phyloP scores from a whole-genome alignment of 2,888 invertebrate genomes.

The Coleophora flavipennella region DNA sequence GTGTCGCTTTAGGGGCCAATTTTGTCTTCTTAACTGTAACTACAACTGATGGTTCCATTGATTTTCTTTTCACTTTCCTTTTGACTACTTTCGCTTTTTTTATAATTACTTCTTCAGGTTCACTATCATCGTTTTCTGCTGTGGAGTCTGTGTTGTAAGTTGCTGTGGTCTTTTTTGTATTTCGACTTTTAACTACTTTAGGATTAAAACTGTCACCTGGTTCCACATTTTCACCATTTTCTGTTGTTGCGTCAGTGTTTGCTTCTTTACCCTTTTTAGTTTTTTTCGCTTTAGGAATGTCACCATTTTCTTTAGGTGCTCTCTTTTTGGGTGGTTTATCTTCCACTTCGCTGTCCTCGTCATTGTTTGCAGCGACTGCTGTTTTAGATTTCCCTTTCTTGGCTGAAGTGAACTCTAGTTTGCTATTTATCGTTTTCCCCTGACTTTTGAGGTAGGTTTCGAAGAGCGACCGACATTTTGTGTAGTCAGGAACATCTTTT shows the following conservation, averaged over 20 bases:
- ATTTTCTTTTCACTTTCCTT: conserved; percentile 39
- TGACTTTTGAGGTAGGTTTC: conserved; percentile 75
- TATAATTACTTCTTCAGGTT: conserved; percentile 12
- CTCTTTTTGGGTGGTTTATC: conserved; percentile 17
- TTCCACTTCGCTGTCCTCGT: conserved; percentile 13
- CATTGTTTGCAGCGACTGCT: background rate
- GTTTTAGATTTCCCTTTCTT: conserved; percentile 28
- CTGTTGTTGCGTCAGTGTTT: conserved; percentile 15
- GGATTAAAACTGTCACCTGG: conserved; percentile 14
- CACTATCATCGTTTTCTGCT: too few species aligned
- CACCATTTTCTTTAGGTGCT: conserved; percentile 15
- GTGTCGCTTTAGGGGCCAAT: conserved; percentile 46
- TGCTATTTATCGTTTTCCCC: conserved; percentile 69
- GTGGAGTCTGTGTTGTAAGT: too few species aligned
- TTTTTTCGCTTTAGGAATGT: conserved; percentile 18
- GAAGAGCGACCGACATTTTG: conserved; percentile 78
- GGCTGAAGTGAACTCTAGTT: conserved; percentile 69
- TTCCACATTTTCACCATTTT: conserved; percentile 38
- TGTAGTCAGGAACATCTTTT: conserved; percentile 82
- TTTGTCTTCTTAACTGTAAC: conserved; percentile 46
- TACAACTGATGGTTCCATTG: conserved; percentile 38
- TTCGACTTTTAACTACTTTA: too few species aligned
- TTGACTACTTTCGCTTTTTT: conserved; percentile 21
- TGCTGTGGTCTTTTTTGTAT: too few species aligned
- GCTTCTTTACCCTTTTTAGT: conserved; percentile 22